These are phyloP conservation scores for Periophthalmodon schlosseri DNA, from an alignment of 2,113 vertebrate genomes.

Conservation along the genomic window DNA sequence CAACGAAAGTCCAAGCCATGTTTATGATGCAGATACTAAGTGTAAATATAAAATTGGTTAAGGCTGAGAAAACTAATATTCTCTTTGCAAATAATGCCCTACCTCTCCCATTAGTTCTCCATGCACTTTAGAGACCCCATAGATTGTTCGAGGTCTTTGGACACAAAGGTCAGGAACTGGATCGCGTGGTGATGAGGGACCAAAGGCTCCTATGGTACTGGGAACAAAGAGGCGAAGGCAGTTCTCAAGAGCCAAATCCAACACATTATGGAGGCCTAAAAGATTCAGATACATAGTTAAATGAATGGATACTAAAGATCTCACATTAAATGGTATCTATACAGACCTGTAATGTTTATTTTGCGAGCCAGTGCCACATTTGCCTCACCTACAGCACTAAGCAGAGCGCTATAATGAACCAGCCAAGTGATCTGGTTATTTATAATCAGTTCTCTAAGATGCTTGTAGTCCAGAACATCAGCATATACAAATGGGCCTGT, in stretches of 20 bases:
- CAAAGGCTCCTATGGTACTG: conserved; percentile 81
- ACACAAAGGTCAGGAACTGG: conserved; percentile 79
- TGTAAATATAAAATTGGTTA: conserved; percentile 18
- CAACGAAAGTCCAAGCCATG: conserved; percentile 80
- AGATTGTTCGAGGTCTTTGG: conserved; percentile 80
- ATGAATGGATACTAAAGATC: background rate
- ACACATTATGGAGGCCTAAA: conserved; percentile 79
- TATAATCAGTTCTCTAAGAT: conserved; percentile 76
- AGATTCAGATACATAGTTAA: conserved; percentile 6
- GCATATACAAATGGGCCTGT: conserved; percentile 79
- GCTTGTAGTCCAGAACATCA: conserved; percentile 78
- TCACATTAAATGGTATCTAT: background rate
- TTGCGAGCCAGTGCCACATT: conserved; percentile 77
- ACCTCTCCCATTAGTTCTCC: conserved; percentile 82
- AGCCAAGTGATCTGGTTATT: conserved; percentile 79
- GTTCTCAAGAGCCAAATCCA: conserved; percentile 79
- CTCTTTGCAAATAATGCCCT: background rate
- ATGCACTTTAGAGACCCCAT: conserved; percentile 81
- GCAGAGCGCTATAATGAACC: conserved; percentile 79
- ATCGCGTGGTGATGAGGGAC: conserved; percentile 78
- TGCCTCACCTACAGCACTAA: conserved; percentile 77
- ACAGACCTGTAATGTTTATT: conserved; percentile 81
- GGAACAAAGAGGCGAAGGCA: conserved; percentile 80
- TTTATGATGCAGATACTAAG: conserved; percentile 80
- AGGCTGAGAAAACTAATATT: background rate